Conservation (phyloP, 2,888 invertebrate species). For the Graphium colonna region DNA sequence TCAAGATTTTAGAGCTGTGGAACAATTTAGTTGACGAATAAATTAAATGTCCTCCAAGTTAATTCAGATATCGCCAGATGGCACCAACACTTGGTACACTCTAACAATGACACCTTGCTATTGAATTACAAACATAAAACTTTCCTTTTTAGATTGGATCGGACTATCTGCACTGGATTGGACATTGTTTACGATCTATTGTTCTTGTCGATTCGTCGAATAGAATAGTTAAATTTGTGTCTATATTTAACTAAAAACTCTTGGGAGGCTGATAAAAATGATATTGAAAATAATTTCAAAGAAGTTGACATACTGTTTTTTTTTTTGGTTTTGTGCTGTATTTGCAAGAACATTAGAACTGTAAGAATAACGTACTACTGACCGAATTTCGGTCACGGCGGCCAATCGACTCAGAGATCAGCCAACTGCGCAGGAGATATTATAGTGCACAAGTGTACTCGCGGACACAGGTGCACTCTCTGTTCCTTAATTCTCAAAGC, state of each 20-base stretch:
- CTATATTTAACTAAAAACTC: background rate
- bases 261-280: background rate
- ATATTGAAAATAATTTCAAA: background rate
- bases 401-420: no score
- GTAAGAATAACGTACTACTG: no score
- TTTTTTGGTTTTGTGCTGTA: background rate
- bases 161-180: constrained; percentile 12
- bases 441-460: no score
- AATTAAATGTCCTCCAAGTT: no score
- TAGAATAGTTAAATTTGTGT: background rate
- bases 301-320: background rate
- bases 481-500: no score
- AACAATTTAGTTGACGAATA: no score
- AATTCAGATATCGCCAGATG: no score
- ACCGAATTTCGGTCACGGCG: no score
- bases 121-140: constrained; percentile 19
- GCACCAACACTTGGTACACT: background rate
- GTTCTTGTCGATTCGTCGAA: constrained; percentile 6
- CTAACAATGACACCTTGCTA: constrained; percentile 2
- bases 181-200: constrained; percentile 15
- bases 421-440: no score
- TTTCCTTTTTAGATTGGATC: constrained; percentile 20
- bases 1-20: no score
- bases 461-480: no score
- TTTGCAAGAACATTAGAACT: background rate